Evolutionary conservation across 2,888 invertebrate species (phyloP), one percentile per base, ranked within the genome.

Genomic region (Agrochola lota): DNA sequence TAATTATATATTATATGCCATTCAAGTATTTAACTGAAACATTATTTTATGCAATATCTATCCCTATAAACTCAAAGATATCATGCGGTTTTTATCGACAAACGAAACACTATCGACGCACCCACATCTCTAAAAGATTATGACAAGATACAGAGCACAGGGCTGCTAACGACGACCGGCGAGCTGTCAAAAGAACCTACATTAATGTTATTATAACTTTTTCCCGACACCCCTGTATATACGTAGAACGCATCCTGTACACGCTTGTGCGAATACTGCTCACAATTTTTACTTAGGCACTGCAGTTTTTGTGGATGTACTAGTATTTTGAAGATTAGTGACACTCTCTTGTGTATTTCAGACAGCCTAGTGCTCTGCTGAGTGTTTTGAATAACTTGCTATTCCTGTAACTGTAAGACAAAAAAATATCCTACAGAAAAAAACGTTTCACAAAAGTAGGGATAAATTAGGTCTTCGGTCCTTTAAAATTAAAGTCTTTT

Each of bases 141-240:
- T 96, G 96, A 96, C 95, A 96, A 96, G 96, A 96, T 95, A 95
- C 96, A 96, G 94, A 91, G 94, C 93, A 89, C 95, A 94, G 95
- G 96, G 95, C 94, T 94, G 95, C 96, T 95, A 96, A 96, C 96
- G 96, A 96, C 95, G 94, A 91, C 91, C 93, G 92, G 93, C 92
- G 94, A 93, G 94, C 95, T 95, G 96, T 96, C 96, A 96, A 96
- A 96, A 96, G 96, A 95, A 96, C 95, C 96, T 95, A 96, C 96
- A 95, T 95, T 96, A 96, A 96, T 95, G 95, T 95, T 96, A 96
- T 96, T 96, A 96, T 96, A 96, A 96, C 94, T 96, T 96, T 95
- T 96, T 95, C 95, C 93, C 94, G 94, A 92, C 93, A 92, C 92
- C 91, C 93, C 92, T 68, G 74, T 82, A 81, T 93, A 89, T 88